Evolutionary conservation across 2,113 vertebrate genomes (phyloP).

Genomic region (Myotis davidii): DNA sequence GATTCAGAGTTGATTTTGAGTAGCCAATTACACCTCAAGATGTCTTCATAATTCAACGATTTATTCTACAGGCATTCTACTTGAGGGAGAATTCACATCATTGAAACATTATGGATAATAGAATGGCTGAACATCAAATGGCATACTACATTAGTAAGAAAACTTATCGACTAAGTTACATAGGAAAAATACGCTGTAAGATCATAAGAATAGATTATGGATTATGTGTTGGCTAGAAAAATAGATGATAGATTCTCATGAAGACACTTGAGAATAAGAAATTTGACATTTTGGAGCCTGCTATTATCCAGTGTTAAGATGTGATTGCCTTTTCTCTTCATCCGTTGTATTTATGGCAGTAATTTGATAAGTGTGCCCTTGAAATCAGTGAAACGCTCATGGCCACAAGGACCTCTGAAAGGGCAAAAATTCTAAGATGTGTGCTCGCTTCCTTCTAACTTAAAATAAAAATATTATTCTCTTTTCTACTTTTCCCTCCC

Average conservation of each 20-base stretch:
- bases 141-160: not conserved
- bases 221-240: not conserved
- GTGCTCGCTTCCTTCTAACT: not conserved
- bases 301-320: not conserved
- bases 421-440: not conserved
- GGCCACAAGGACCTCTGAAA: not conserved
- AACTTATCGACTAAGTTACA: not conserved
- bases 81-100: not conserved
- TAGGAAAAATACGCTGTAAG: not conserved
- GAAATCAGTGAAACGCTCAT: not conserved
- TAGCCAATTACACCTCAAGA: not conserved
- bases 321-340: not conserved
- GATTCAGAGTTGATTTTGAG: not conserved
- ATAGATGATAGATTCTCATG: not conserved
- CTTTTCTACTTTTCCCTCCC: not conserved
- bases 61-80: not conserved
- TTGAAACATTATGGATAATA: not conserved
- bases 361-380: not conserved
- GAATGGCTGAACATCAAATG: conserved; percentile 9
- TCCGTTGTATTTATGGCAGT: not conserved
- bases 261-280: conserved; percentile 1
- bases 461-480: not conserved
- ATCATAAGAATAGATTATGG: not conserved
- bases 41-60: not conserved
- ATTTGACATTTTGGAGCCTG: not conserved